A percentile compares a stretch with the other conserved stretches of the same genome.
Evolutionary conservation across 2,888 invertebrate species (phyloP).

Genomic region (Seladonia tumulorum): DNA sequence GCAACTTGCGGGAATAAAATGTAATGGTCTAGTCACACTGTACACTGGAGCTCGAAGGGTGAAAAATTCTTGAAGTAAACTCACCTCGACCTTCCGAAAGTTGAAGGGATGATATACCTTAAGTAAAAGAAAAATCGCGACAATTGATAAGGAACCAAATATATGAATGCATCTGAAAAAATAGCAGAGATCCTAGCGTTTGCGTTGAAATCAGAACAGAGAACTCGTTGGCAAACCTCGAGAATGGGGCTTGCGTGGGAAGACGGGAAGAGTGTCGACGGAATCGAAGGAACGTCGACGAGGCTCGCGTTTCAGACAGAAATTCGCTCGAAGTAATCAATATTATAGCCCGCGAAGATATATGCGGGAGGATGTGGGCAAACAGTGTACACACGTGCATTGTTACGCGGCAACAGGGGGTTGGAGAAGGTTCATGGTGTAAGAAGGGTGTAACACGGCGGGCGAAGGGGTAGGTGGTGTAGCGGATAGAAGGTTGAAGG

Average conservation of each 20-base stretch:
- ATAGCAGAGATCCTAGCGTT: too few species aligned
- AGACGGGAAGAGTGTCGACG: constrained; percentile 3
- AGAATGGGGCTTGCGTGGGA: background rate
- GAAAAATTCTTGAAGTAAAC: background rate
- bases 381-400: constrained; percentile 79
- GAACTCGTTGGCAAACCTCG: background rate
- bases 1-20: too few species aligned
- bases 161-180: too few species aligned
- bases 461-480: constrained; percentile 41
- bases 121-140: too few species aligned
- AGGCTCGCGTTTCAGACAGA: constrained; percentile 61
- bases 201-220: background rate
- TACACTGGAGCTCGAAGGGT: background rate
- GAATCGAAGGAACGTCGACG: constrained; percentile 55
- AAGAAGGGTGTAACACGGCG: constrained; percentile 52
- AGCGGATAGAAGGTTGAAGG: constrained; percentile 49
- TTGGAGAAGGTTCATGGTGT: constrained; percentile 43
- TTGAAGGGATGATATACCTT: too few species aligned
- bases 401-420: constrained; percentile 72
- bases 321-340: constrained; percentile 81
- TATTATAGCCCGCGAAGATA: constrained; percentile 79
- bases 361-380: constrained; percentile 78
- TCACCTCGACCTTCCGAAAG: too few species aligned
- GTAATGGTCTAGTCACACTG: background rate
- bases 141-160: too few species aligned